Conservation (phyloP, 2,113 vertebrate species). For the Thunnus thynnus region DNA sequence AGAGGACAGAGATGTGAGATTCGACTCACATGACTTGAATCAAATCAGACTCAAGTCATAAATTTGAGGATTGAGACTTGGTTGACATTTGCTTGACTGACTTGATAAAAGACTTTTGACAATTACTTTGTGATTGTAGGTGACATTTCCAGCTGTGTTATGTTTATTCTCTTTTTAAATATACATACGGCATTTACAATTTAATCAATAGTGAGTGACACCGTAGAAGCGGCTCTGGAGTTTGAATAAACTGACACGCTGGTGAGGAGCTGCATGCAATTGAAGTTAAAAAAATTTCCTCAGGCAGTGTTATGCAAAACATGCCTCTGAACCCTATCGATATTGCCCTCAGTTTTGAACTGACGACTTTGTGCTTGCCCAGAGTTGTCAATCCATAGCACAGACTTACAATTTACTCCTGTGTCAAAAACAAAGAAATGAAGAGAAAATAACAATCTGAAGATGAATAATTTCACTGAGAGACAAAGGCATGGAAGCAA, state of each 20-base stretch:
- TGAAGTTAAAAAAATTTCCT: conserved; percentile 57
- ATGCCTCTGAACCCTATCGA: conserved; percentile 67
- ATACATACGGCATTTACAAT: conserved; percentile 18
- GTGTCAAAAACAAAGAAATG: conserved; percentile 70
- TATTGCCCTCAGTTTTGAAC: conserved; percentile 67
- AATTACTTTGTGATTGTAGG: conserved; percentile 54
- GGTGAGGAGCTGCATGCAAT: conserved; percentile 23
- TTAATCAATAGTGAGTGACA: conserved; percentile 38
- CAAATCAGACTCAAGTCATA: no score
- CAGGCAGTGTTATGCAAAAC: conserved; percentile 75
- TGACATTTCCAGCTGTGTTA: conserved; percentile 29
- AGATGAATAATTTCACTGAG: conserved; percentile 56
- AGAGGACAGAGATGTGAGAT: no score
- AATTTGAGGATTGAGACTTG: no score
- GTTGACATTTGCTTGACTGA: no score
- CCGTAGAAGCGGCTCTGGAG: conserved; percentile 24
- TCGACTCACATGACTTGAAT: no score
- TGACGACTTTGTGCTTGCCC: conserved; percentile 56
- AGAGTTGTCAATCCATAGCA: conserved; percentile 65
- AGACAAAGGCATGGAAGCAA: conserved; percentile 43
- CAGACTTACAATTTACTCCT: conserved; percentile 65
- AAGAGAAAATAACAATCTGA: conserved; percentile 66
- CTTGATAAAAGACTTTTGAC: no score
- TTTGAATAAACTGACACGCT: conserved; percentile 30
- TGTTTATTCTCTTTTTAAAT: conserved; percentile 43